phyloP scores from a whole-genome alignment of 1,140 invertebrate species.

The Drosophila parabipectinata region DNA sequence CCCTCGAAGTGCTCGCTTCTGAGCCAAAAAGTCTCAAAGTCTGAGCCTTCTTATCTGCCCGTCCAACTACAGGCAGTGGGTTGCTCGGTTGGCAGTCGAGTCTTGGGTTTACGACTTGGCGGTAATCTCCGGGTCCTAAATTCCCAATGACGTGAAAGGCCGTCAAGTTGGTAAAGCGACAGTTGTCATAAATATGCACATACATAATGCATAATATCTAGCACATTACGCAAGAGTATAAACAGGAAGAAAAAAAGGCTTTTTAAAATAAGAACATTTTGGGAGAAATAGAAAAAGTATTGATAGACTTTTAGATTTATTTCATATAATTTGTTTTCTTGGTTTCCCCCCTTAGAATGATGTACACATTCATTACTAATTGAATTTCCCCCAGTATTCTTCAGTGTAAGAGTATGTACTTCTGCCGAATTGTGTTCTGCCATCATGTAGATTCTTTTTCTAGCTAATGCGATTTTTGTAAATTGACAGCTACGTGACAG shows the following conservation, averaged over 20 bases:
- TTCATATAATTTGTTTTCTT: not conserved
- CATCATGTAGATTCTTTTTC: conserved; percentile 41
- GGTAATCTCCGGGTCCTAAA: conserved; percentile 64
- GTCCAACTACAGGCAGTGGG: conserved; percentile 13
- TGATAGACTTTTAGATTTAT: not conserved
- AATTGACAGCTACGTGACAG: conserved; percentile 80
- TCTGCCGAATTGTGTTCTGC: conserved; percentile 29
- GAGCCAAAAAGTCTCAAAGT: conserved; percentile 3
- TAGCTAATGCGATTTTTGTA: conserved; percentile 75
- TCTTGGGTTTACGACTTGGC: conserved; percentile 56
- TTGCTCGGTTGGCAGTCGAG: conserved; percentile 32
- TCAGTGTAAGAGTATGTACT: conserved; percentile 14
- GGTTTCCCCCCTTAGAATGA: not conserved
- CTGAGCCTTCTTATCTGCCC: conserved; percentile 46
- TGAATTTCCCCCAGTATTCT: not conserved
- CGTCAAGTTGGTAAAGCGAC: conserved; percentile 39
- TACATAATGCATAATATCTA: conserved; percentile 34
- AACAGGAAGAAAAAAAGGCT: not conserved
- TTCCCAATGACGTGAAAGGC: conserved; percentile 54
- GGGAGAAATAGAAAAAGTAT: too few species aligned
- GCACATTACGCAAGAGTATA: conserved; percentile 21
- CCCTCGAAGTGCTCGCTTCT: conserved; percentile 53
- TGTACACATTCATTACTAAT: not conserved
- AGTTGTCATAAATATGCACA: conserved; percentile 60
- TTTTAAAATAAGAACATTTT: too few species aligned